Evolutionary conservation across 1,140 invertebrate genomes (phyloP).

Genomic region (Drosophila navojoa): DNA sequence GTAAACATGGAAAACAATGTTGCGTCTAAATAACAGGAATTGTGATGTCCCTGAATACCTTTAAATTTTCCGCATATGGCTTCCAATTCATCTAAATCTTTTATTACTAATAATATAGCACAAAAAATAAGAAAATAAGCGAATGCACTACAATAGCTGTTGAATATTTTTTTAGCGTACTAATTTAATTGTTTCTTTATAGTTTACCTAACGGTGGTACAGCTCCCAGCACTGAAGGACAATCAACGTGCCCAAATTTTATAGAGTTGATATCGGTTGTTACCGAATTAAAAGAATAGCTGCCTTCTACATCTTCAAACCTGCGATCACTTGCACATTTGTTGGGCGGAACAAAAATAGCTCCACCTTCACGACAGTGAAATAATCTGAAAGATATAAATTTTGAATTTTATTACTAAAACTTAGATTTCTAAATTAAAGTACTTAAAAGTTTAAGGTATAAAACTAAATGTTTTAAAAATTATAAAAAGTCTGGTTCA

Average conservation of each 20-base stretch:
- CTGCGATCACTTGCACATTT: slow-evolving; percentile 91
- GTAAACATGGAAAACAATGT: slow-evolving; percentile 98
- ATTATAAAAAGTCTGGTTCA: no score
- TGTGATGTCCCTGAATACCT: slow-evolving; percentile 98
- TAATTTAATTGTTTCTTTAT: not conserved
- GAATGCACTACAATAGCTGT: not conserved
- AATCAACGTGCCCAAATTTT: slow-evolving; percentile 86
- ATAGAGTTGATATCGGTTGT: slow-evolving; percentile 49
- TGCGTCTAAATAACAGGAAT: slow-evolving; percentile 98
- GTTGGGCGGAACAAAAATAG: slow-evolving; percentile 90
- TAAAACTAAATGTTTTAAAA: no score
- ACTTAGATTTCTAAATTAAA: no score
- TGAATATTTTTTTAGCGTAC: no score
- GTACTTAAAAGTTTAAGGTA: no score
- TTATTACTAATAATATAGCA: slow-evolving; percentile 47
- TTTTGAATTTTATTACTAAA: no score
- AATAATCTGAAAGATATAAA: slow-evolving; percentile 50
- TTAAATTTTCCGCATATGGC: slow-evolving; percentile 90
- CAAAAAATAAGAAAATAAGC: slow-evolving; percentile 19
- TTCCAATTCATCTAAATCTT: slow-evolving; percentile 86
- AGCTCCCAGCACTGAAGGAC: slow-evolving; percentile 90
- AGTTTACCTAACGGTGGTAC: slow-evolving; percentile 89
- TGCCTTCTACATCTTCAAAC: slow-evolving; percentile 87
- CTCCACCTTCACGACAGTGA: slow-evolving; percentile 85
- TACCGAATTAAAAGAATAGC: slow-evolving; percentile 21